Percentiles rank a stretch among this genome's conserved stretches.
These are phyloP conservation scores for Stratiolaelaps scimitus DNA, from an alignment of 1,140 invertebrate genomes.

Conservation along the genomic window DNA sequence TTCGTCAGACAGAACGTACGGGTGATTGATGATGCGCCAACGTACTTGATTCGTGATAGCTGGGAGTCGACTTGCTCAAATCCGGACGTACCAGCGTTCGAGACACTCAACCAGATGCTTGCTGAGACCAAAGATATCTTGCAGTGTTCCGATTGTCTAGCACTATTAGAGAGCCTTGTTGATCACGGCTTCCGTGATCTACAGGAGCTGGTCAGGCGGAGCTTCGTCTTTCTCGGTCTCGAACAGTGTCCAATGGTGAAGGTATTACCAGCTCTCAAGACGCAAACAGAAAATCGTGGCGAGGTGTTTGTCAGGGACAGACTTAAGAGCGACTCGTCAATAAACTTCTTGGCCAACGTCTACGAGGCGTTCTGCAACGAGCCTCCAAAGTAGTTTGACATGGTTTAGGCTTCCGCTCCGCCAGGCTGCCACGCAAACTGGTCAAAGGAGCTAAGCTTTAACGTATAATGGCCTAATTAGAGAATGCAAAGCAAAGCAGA, in stretches of 20 bases:
- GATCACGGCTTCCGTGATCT: conserved; percentile 14
- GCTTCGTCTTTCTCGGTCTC: not conserved
- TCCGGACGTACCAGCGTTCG: not conserved
- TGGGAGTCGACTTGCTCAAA: not conserved
- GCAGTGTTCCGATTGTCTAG: conserved; percentile 1
- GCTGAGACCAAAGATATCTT: conserved; percentile 11
- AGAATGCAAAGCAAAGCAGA: no score
- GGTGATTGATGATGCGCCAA: conserved; percentile 8
- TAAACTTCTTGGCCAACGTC: conserved; percentile 5
- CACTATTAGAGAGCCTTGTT: not conserved
- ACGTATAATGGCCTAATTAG: no score
- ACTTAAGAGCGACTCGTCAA: conserved; percentile 4
- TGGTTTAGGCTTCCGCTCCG: no score
- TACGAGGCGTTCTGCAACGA: conserved; percentile 24
- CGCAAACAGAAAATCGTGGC: not conserved
- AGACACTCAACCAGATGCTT: conserved; percentile 1
- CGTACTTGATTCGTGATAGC: not conserved
- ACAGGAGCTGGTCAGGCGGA: not conserved
- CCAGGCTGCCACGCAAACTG: no score
- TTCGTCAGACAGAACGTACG: conserved; percentile 13
- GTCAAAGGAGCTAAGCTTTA: no score
- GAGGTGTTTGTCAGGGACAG: conserved; percentile 3
- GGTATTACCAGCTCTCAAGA: conserved; percentile 9
- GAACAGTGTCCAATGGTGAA: conserved; percentile 4
- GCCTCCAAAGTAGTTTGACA: not conserved